Percentiles rank a stretch among this genome's conserved stretches.
Evolutionary conservation across 2,888 invertebrate species (phyloP).

Genomic region (Chymomyza amoena): DNA sequence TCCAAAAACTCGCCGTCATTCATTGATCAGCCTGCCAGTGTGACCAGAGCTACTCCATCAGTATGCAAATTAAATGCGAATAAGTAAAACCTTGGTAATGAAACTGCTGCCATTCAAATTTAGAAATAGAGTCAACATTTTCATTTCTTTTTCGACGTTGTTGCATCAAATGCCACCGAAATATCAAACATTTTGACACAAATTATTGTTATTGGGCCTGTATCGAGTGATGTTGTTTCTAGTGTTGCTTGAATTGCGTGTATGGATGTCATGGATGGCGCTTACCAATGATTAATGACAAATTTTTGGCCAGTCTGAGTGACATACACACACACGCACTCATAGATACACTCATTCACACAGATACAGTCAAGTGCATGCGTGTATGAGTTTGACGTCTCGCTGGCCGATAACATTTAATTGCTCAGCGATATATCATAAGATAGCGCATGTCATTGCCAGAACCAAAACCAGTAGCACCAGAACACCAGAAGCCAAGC

Average conservation of each 20-base stretch:
- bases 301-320: slow-evolving; percentile 7
- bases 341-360: neutral
- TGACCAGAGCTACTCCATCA: neutral
- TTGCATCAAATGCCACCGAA: slow-evolving; percentile 19
- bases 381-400: slow-evolving; percentile 28
- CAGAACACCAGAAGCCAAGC: neutral
- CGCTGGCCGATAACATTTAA: slow-evolving; percentile 65
- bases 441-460: slow-evolving; percentile 47
- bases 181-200: neutral
- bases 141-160: slow-evolving; percentile 38
- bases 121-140: slow-evolving; percentile 46
- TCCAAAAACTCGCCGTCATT: no score
- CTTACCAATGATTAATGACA: slow-evolving; percentile 64
- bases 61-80: neutral
- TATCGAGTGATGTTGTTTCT: slow-evolving; percentile 7
- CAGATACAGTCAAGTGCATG: neutral
- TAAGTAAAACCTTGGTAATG: neutral
- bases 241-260: slow-evolving; percentile 43
- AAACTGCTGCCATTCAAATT: slow-evolving; percentile 45
- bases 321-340: neutral
- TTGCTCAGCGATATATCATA: slow-evolving; percentile 66
- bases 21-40: no score
- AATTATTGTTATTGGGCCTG: slow-evolving; percentile 40
- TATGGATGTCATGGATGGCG: neutral
- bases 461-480: slow-evolving; percentile 2